These are phyloP conservation scores for Antrozous pallidus DNA, from an alignment of 2,797 vertebrate species.

Conservation along the genomic window DNA sequence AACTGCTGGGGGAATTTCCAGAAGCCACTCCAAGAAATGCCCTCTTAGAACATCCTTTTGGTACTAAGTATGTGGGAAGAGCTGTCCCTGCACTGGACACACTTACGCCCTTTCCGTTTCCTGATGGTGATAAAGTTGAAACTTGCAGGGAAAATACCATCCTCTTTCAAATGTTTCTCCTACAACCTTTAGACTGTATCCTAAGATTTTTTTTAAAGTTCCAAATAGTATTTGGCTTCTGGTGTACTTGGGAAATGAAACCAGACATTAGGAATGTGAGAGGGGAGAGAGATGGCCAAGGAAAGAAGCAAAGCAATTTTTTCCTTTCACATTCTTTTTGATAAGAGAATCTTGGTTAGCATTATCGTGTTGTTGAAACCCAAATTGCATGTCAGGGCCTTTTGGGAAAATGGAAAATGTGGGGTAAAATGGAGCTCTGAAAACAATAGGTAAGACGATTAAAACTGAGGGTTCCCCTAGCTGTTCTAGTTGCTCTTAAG, in stretches of 20 bases:
- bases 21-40: slow-evolving; percentile 35
- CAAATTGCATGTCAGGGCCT: background rate
- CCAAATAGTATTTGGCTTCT: slow-evolving; percentile 56
- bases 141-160: slow-evolving; percentile 43
- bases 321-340: slow-evolving; percentile 58
- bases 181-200: slow-evolving; percentile 47
- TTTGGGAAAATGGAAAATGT: slow-evolving; percentile 20
- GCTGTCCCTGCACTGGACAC: background rate
- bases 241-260: slow-evolving; percentile 67
- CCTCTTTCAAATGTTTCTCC: slow-evolving; percentile 41
- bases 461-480: background rate
- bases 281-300: slow-evolving; percentile 35
- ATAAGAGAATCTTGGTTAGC: slow-evolving; percentile 64
- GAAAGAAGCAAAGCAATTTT: slow-evolving; percentile 37
- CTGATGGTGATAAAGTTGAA: slow-evolving; percentile 56
- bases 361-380: background rate
- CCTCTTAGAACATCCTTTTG: slow-evolving; percentile 41
- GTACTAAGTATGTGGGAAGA: slow-evolving; percentile 41
- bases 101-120: slow-evolving; percentile 53
- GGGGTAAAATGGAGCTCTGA: background rate
- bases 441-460: background rate
- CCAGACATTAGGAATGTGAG: slow-evolving; percentile 67
- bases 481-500: background rate
- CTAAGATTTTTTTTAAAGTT: slow-evolving; percentile 49
- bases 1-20: slow-evolving; percentile 30